Evolutionary conservation across 2,113 vertebrate genomes (phyloP).

Genomic region (Poicephalus meyeri): DNA sequence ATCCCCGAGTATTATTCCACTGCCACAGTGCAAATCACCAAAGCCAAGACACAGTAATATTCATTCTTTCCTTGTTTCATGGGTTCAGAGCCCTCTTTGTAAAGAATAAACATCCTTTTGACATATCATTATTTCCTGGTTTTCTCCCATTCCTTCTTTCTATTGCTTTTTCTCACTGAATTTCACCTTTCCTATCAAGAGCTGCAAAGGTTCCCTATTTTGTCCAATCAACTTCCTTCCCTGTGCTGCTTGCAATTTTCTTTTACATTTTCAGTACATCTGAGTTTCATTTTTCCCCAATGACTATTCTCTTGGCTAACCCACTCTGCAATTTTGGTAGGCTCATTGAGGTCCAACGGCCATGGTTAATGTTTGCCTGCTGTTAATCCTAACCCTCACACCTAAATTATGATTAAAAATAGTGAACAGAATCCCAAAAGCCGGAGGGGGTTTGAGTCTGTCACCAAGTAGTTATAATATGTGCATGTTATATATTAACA

Average conservation of each 20-base stretch:
- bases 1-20: background rate
- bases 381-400: conserved; percentile 58
- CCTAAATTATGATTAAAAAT: conserved; percentile 56
- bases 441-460: background rate
- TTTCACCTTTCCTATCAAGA: background rate
- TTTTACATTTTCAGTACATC: background rate
- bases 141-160: background rate
- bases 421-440: conserved; percentile 40
- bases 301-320: conserved; percentile 5
- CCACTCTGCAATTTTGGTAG: background rate
- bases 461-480: conserved; percentile 39
- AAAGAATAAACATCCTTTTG: background rate
- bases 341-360: background rate
- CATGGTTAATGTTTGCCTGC: conserved; percentile 40
- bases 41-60: background rate
- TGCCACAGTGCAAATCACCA: background rate
- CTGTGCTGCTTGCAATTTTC: conserved; percentile 20
- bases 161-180: background rate
- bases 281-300: conserved; percentile 32
- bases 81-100: background rate
- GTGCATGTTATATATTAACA: conserved; percentile 8
- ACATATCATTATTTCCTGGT: background rate
- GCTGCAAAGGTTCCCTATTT: background rate
- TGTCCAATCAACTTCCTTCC: background rate
- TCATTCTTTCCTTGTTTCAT: background rate